A percentile compares a stretch with the other conserved stretches of the same genome.
Conservation (phyloP, 2,113 vertebrate genomes). For the Casuarius casuarius region DNA sequence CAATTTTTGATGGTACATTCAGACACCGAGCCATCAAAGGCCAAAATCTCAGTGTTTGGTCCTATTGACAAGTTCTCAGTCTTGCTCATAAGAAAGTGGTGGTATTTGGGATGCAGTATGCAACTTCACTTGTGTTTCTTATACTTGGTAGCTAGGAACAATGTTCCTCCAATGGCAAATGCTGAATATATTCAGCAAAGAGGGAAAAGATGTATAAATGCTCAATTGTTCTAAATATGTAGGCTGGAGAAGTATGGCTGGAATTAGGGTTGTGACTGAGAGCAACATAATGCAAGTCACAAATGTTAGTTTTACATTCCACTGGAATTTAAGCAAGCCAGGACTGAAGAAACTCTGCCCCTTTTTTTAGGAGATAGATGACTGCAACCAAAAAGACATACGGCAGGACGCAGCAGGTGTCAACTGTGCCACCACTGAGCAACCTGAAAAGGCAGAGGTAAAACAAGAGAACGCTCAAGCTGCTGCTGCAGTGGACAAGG, state of each 20-base stretch:
- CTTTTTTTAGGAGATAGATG: constrained; percentile 71
- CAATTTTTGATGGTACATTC: neutral
- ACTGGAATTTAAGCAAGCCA: constrained; percentile 34
- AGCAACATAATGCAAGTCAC: constrained; percentile 58
- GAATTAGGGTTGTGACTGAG: constrained; percentile 76
- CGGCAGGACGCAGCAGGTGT: constrained; percentile 8
- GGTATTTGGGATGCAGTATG: constrained; percentile 2
- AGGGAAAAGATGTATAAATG: constrained; percentile 52
- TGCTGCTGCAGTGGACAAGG: constrained; percentile 67
- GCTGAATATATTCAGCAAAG: constrained; percentile 46
- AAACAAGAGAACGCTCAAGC: constrained; percentile 60
- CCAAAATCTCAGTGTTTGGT: neutral
- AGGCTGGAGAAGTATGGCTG: constrained; percentile 81
- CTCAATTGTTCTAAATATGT: constrained; percentile 76
- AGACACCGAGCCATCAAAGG: neutral
- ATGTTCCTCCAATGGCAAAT: constrained; percentile 44
- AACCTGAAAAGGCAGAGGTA: constrained; percentile 4
- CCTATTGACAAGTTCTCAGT: constrained; percentile 10
- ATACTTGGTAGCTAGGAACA: constrained; percentile 54
- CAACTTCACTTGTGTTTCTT: neutral
- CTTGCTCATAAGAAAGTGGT: constrained; percentile 1
- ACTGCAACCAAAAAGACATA: constrained; percentile 6
- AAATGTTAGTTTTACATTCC: constrained; percentile 65
- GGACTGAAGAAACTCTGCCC: constrained; percentile 50
- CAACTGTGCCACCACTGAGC: neutral